Evolutionary conservation across 2,797 vertebrate genomes (phyloP).

Genomic region (Nasua narica): DNA sequence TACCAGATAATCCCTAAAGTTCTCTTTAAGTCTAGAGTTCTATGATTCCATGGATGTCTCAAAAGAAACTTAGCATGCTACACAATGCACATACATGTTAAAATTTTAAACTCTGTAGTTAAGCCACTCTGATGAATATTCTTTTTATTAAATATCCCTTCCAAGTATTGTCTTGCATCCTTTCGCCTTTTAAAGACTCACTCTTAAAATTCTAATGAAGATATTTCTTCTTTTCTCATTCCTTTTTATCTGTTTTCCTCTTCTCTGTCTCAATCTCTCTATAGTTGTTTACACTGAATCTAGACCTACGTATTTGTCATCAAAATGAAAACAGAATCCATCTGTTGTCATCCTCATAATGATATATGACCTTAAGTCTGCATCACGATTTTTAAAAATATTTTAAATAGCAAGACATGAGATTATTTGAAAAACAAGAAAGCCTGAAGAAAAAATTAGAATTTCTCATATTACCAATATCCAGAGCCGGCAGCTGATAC

Average conservation of each 20-base stretch:
- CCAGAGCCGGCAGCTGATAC: neutral
- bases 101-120: slow-evolving; percentile 3
- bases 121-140: neutral
- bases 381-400: slow-evolving; percentile 36
- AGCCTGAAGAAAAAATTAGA: slow-evolving; percentile 30
- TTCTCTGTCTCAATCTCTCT: neutral
- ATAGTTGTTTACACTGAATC: slow-evolving; percentile 30
- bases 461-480: slow-evolving; percentile 11
- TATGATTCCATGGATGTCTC: neutral
- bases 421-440: slow-evolving; percentile 41
- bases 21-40: neutral
- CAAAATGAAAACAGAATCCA: slow-evolving; percentile 53
- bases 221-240: slow-evolving; percentile 11
- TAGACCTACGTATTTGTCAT: slow-evolving; percentile 44
- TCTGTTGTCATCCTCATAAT: slow-evolving; percentile 51
- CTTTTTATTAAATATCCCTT: neutral
- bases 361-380: slow-evolving; percentile 35
- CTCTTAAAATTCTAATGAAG: neutral
- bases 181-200: slow-evolving; percentile 26
- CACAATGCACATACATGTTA: neutral
- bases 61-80: neutral
- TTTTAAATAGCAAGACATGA: slow-evolving; percentile 21
- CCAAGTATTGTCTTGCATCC: neutral
- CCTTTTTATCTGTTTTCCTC: neutral
- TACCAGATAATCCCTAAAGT: neutral